Percentiles rank a stretch among this genome's conserved stretches.
These are phyloP conservation scores for Pseudomyrmex cubaensis DNA, from an alignment of 1,140 invertebrate genomes.

Conservation along the genomic window DNA sequence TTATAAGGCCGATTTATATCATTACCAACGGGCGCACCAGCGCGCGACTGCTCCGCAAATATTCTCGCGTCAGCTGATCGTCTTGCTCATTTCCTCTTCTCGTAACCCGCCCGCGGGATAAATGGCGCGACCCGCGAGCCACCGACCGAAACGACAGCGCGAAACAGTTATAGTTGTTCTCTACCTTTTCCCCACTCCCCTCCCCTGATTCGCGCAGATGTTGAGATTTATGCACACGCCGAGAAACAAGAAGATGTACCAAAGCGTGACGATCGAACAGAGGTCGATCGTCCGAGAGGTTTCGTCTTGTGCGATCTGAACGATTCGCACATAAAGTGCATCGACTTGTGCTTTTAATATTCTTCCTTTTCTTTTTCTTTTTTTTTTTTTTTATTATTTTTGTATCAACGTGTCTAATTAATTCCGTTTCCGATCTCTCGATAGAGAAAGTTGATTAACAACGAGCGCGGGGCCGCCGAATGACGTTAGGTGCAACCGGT, in stretches of 20 bases:
- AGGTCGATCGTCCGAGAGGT: too few species aligned
- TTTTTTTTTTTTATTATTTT: too few species aligned
- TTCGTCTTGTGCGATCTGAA: not conserved
- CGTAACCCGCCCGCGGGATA: constrained; percentile 6
- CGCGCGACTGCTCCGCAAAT: constrained; percentile 37
- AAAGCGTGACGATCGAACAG: not conserved
- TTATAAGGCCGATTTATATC: constrained; percentile 73
- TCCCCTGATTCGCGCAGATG: not conserved
- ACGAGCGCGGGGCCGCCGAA: not conserved
- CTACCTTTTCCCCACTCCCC: too few species aligned
- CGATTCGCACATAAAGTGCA: not conserved
- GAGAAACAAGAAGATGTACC: not conserved
- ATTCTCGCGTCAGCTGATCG: constrained; percentile 55
- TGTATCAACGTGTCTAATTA: not conserved
- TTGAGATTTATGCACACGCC: constrained; percentile 8
- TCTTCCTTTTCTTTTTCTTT: not conserved
- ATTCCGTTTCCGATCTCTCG: constrained; percentile 23
- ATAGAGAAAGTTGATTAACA: constrained; percentile 56
- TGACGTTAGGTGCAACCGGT: constrained; percentile 34
- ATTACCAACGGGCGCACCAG: constrained; percentile 27
- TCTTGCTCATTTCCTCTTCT: constrained; percentile 38
- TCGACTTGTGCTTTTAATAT: not conserved
- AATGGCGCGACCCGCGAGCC: not conserved
- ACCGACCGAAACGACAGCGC: not conserved
- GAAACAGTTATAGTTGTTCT: not conserved